These are phyloP conservation scores for Brachystomella parvula DNA, from an alignment of 1,140 invertebrate genomes.

Conservation along the genomic window DNA sequence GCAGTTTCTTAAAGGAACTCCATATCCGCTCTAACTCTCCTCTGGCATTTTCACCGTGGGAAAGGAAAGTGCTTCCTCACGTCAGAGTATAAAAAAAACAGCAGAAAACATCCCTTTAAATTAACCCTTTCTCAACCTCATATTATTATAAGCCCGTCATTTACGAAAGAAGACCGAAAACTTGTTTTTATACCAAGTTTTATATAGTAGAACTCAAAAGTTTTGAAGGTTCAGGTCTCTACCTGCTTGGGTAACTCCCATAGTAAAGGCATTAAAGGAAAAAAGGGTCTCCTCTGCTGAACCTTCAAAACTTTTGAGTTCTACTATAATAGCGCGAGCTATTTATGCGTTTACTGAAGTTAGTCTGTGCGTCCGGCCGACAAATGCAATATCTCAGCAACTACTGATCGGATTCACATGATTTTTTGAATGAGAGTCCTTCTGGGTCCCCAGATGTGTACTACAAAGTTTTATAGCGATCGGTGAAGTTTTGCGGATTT, in stretches of 20 bases:
- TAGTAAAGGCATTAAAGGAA: too few species aligned
- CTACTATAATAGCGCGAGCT: too few species aligned
- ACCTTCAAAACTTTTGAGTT: too few species aligned
- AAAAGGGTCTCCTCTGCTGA: too few species aligned
- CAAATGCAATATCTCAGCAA: too few species aligned
- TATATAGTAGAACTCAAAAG: background rate
- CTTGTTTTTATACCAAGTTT: background rate
- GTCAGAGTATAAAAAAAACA: conserved; percentile 5
- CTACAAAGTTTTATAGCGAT: too few species aligned
- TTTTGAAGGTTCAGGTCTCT: background rate
- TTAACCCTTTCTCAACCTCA: background rate
- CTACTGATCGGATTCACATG: too few species aligned
- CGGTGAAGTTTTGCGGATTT: too few species aligned
- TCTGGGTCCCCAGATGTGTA: too few species aligned
- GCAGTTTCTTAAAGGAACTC: conserved; percentile 12
- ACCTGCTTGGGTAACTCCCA: too few species aligned
- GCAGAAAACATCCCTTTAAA: background rate
- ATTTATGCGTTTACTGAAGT: too few species aligned
- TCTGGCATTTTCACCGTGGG: conserved; percentile 37
- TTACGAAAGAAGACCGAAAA: background rate
- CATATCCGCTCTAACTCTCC: conserved; percentile 30
- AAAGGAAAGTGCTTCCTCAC: conserved; percentile 38
- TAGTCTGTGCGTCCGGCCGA: background rate
- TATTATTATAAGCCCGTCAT: conserved; percentile 4
- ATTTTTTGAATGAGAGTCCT: too few species aligned